A percentile compares a stretch with the other conserved stretches of the same genome.
phyloP scores from a whole-genome alignment of 1,140 invertebrate genomes.

The Aplysia californica region DNA sequence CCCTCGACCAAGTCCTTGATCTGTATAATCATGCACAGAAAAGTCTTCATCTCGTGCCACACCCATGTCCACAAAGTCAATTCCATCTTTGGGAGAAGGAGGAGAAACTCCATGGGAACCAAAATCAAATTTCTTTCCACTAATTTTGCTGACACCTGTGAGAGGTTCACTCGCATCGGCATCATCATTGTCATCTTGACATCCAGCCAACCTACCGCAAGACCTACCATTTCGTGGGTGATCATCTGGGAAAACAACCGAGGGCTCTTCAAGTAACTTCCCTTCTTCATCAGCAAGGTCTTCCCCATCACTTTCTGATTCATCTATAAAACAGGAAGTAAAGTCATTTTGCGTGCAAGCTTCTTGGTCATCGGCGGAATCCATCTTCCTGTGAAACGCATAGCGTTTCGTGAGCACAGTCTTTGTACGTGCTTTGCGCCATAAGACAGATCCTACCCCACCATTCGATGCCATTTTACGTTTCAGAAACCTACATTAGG shows the following conservation, averaged over 20 bases:
- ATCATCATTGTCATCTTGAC: not conserved
- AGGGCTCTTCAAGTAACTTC: no score
- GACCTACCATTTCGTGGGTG: no score
- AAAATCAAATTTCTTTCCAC: not conserved
- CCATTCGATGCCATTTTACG: not conserved
- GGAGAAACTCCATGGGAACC: not conserved
- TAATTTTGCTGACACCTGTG: not conserved
- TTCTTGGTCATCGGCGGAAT: not conserved
- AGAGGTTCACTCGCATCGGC: not conserved
- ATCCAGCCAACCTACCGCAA: no score
- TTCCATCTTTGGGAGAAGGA: no score
- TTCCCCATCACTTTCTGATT: not conserved
- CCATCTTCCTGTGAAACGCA: no score
- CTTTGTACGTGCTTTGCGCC: not conserved
- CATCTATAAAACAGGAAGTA: not conserved
- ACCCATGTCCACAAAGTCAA: conserved; percentile 19
- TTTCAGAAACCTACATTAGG: no score
- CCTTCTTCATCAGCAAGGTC: not conserved
- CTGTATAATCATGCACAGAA: not conserved
- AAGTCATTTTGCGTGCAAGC: not conserved
- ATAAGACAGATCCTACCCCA: not conserved
- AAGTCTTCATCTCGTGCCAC: not conserved
- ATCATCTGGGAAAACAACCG: no score
- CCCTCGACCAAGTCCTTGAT: not conserved
- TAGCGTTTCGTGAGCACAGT: not conserved